Conservation (phyloP, 2,113 vertebrate species). For the Upupa epops region DNA sequence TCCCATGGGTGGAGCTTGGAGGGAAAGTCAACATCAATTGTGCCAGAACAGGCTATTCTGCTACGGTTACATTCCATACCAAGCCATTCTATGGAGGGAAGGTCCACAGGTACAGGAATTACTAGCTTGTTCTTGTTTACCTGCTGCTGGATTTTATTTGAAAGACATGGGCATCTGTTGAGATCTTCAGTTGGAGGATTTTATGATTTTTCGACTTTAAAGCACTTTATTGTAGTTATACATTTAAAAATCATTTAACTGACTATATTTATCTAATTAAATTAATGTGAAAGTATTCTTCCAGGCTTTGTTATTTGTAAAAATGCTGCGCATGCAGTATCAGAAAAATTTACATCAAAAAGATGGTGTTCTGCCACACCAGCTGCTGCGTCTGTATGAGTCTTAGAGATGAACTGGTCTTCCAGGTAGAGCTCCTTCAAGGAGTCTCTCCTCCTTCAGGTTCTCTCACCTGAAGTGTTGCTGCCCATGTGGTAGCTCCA, state of each 20-base stretch:
- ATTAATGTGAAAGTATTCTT: background rate
- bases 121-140: background rate
- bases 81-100: constrained; percentile 97
- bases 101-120: constrained; percentile 84
- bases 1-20: constrained; percentile 96
- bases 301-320: background rate
- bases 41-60: constrained; percentile 89
- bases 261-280: background rate
- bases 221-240: background rate
- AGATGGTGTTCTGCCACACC: background rate
- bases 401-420: background rate
- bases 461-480: accelerated
- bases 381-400: background rate
- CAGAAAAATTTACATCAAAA: background rate
- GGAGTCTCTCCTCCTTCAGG: too few relatives aligned
- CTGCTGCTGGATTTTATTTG: background rate
- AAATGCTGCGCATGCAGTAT: background rate
- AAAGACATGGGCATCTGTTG: background rate
- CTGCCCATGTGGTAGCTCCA: background rate
- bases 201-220: background rate
- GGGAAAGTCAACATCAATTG: constrained; percentile 93
- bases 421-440: background rate
- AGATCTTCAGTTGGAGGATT: background rate
- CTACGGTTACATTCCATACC: constrained; percentile 91
- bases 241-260: background rate